Evolutionary conservation across 2,113 vertebrate species (phyloP).

Genomic region (Festucalex cinctus): DNA sequence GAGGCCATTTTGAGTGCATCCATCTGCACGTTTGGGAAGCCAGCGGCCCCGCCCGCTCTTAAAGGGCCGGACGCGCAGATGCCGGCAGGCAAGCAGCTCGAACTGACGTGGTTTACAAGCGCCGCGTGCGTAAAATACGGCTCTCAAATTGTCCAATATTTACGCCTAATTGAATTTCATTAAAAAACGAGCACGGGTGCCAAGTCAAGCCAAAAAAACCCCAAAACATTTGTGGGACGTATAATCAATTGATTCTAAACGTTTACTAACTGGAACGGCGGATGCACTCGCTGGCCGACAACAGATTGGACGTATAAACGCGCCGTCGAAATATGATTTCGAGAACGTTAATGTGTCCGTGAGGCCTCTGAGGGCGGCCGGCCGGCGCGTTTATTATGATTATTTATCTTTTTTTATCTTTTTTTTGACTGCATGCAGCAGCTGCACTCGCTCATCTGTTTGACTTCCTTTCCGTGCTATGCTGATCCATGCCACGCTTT

Average conservation of each 20-base stretch:
- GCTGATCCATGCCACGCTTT: neutral
- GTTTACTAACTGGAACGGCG: neutral
- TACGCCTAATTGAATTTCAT: neutral
- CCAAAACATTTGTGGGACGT: neutral
- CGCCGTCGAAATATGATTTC: neutral
- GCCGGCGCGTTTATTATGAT: neutral
- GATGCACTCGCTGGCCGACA: neutral
- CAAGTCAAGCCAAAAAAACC: neutral
- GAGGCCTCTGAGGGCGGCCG: neutral
- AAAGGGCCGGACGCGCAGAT: neutral
- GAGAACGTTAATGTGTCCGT: neutral
- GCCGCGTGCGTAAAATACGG: neutral
- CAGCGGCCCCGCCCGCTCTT: neutral
- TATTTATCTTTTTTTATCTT: neutral
- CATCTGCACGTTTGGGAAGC: too few species aligned
- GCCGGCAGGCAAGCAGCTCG: neutral
- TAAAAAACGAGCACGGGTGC: neutral
- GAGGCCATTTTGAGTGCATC: too few species aligned
- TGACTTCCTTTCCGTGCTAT: neutral
- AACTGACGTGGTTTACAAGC: neutral
- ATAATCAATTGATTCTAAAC: conserved; percentile 1
- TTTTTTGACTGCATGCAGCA: neutral
- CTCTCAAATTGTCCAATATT: neutral
- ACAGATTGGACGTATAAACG: neutral
- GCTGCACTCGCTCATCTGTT: neutral